Conservation (phyloP, 1,140 invertebrate species). For the Aphelenchoides fujianensis region DNA sequence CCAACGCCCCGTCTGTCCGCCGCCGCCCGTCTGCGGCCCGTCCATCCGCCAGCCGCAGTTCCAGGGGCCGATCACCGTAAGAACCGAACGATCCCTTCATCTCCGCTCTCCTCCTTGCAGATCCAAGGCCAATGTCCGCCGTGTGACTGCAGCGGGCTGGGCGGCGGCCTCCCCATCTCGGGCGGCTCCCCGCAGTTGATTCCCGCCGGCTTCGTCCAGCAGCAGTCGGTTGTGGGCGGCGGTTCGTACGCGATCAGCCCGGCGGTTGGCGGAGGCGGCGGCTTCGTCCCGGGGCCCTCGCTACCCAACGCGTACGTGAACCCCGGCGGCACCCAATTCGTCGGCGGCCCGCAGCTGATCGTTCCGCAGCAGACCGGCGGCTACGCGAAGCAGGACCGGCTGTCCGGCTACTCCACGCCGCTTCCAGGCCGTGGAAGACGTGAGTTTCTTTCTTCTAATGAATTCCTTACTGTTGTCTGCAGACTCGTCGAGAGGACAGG, state of each 20-base stretch:
- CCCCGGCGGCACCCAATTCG: neutral
- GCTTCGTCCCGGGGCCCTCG: neutral
- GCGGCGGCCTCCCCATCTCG: neutral
- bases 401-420: too few relatives aligned
- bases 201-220: neutral
- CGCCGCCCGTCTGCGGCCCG: neutral
- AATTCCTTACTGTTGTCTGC: too few relatives aligned
- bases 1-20: neutral
- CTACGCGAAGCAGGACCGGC: neutral
- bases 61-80: neutral
- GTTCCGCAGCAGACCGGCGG: neutral
- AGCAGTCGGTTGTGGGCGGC: neutral
- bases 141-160: neutral
- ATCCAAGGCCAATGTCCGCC: constrained; percentile 5
- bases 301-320: neutral
- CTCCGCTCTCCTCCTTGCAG: neutral
- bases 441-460: too few relatives aligned
- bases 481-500: neutral
- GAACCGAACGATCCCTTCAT: neutral
- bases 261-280: neutral
- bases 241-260: neutral
- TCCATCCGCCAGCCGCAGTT: neutral
- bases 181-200: neutral
- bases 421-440: neutral
- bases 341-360: neutral